These are phyloP conservation scores for Charina bottae DNA, from an alignment of 2,113 vertebrate species.

Conservation along the genomic window DNA sequence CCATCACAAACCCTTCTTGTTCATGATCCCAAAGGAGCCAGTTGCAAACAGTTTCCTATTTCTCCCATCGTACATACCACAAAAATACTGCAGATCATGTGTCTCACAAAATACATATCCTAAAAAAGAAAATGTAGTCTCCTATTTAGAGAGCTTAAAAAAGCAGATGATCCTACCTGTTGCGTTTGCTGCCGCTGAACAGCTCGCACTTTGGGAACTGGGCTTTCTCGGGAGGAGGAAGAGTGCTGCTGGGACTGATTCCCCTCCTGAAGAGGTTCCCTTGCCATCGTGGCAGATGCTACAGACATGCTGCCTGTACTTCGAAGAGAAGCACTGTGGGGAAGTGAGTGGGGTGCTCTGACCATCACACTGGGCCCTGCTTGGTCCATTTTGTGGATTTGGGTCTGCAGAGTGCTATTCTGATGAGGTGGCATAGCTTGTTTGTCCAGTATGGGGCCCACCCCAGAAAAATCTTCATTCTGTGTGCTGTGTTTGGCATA, in stretches of 20 bases:
- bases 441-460: conserved; percentile 66
- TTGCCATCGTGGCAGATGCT: conserved; percentile 69
- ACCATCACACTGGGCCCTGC: conserved; percentile 76
- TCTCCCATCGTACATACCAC: background rate
- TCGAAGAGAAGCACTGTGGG: conserved; percentile 81
- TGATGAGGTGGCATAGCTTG: conserved; percentile 80
- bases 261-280: conserved; percentile 70
- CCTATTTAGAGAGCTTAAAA: background rate
- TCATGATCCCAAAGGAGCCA: background rate
- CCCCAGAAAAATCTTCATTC: conserved; percentile 81
- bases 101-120: background rate
- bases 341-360: conserved; percentile 76
- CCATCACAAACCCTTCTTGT: background rate
- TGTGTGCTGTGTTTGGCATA: conserved; percentile 80
- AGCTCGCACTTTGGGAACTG: conserved; percentile 79
- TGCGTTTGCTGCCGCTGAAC: conserved; percentile 78
- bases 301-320: conserved; percentile 83
- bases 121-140: background rate
- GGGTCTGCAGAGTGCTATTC: conserved; percentile 85
- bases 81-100: background rate
- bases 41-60: background rate
- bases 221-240: conserved; percentile 80
- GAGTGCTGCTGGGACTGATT: conserved; percentile 81
- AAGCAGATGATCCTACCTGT: conserved; percentile 69
- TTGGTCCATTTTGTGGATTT: conserved; percentile 86